Evolutionary conservation across 2,888 invertebrate genomes (phyloP).

Genomic region (Siphlonurus alternatus): DNA sequence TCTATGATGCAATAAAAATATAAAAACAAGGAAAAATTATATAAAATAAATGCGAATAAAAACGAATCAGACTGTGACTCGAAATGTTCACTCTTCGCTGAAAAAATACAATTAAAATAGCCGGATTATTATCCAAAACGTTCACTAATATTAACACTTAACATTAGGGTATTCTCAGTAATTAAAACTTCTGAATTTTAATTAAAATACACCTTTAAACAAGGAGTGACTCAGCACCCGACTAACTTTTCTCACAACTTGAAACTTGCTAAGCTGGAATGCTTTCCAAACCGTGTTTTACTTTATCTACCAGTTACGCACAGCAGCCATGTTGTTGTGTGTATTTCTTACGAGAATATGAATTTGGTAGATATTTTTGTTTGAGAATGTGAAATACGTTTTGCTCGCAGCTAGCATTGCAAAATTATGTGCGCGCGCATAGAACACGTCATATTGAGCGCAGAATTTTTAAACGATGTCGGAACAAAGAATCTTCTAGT

Average conservation of each 20-base stretch:
- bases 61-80: no score
- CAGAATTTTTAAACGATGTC: not conserved
- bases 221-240: not conserved
- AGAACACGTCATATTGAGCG: not conserved
- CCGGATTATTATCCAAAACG: not conserved
- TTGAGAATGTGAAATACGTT: not conserved
- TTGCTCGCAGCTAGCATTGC: not conserved
- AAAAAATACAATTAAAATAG: not conserved
- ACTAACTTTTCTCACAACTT: not conserved
- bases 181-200: not conserved
- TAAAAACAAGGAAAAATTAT: no score
- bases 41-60: no score
- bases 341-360: not conserved
- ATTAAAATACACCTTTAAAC: not conserved
- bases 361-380: not conserved
- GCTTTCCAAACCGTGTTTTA: not conserved
- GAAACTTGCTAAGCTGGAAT: not conserved
- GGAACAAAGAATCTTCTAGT: not conserved
- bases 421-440: not conserved
- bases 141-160: not conserved
- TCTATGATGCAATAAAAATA: no score
- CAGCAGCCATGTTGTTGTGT: not conserved
- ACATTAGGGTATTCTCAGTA: not conserved
- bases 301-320: not conserved
- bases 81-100: no score